These are phyloP conservation scores for Caenorhabditis macrosperma DNA, from an alignment of 2,888 invertebrate genomes.

Conservation along the genomic window DNA sequence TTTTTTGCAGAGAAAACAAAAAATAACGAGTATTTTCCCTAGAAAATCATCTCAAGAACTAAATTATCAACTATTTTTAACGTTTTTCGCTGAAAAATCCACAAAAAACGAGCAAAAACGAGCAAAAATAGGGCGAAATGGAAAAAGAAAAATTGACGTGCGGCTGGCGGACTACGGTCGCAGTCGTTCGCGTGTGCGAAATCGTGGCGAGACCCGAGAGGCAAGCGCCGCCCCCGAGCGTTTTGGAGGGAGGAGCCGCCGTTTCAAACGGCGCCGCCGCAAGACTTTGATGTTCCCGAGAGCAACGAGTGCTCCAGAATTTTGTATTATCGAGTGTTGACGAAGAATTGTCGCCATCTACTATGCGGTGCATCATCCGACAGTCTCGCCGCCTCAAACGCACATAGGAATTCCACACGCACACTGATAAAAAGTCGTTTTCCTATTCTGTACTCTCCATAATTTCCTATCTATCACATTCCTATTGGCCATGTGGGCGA, in stretches of 20 bases:
- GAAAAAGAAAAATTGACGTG: background rate
- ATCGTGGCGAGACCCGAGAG: slow-evolving; percentile 46
- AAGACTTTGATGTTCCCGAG: too few species aligned
- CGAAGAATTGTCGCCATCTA: background rate
- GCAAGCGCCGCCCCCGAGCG: slow-evolving; percentile 10
- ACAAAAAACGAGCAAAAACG: slow-evolving; percentile 11
- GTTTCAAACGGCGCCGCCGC: slow-evolving; percentile 21
- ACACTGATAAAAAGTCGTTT: slow-evolving; percentile 29
- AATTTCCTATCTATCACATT: background rate
- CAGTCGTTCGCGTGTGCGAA: slow-evolving; percentile 39
- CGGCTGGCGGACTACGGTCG: slow-evolving; percentile 24
- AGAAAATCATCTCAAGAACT: too few species aligned
- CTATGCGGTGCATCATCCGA: slow-evolving; percentile 3
- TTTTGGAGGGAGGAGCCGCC: slow-evolving; percentile 50
- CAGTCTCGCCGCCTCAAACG: background rate
- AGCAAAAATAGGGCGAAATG: slow-evolving; percentile 15
- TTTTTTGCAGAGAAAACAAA: background rate
- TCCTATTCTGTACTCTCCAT: background rate
- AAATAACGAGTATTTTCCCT: too few species aligned
- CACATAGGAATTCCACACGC: background rate
- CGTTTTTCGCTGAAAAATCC: background rate
- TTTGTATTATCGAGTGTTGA: too few species aligned
- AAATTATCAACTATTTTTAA: too few species aligned
- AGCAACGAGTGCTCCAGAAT: too few species aligned
- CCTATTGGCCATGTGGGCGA: slow-evolving; percentile 73